phyloP scores from a whole-genome alignment of 2,888 invertebrate genomes.

The Ornithoptera alexandrae region DNA sequence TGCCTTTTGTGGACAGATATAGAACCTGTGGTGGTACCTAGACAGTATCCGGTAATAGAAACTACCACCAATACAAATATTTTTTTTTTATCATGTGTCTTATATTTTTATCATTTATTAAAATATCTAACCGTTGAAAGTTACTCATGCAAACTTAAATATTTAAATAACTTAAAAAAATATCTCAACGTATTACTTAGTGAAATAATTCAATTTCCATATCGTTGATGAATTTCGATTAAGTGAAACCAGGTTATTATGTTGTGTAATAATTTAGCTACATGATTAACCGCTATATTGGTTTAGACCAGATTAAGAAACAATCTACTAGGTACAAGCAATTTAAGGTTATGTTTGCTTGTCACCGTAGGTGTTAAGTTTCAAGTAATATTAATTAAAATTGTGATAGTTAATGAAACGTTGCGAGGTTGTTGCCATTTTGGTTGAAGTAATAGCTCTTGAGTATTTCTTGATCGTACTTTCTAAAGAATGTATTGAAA shows the following conservation, averaged over 20 bases:
- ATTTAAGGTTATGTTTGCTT: conserved; percentile 24
- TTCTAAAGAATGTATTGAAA: neutral
- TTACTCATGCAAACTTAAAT: conserved; percentile 11
- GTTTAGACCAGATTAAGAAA: conserved; percentile 26
- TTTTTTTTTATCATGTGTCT: no score
- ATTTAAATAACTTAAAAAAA: conserved; percentile 21
- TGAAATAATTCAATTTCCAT: conserved; percentile 27
- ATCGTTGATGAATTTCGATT: conserved; percentile 27
- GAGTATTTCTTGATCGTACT: neutral
- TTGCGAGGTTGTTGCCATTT: neutral
- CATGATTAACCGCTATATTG: conserved; percentile 28
- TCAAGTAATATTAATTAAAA: conserved; percentile 15
- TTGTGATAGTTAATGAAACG: neutral
- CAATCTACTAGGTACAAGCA: conserved; percentile 12
- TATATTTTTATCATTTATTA: neutral
- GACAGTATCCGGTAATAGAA: no score
- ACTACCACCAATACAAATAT: no score
- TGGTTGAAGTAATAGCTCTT: neutral
- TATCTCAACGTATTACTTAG: conserved; percentile 12
- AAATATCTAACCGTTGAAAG: conserved; percentile 15
- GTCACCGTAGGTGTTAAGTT: conserved; percentile 31
- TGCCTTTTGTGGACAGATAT: no score
- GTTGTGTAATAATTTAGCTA: conserved; percentile 28
- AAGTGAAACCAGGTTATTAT: conserved; percentile 28
- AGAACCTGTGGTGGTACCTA: no score